These are phyloP conservation scores for Sterrhoptilus dennistouni DNA, from an alignment of 2,113 vertebrate genomes.

Conservation along the genomic window DNA sequence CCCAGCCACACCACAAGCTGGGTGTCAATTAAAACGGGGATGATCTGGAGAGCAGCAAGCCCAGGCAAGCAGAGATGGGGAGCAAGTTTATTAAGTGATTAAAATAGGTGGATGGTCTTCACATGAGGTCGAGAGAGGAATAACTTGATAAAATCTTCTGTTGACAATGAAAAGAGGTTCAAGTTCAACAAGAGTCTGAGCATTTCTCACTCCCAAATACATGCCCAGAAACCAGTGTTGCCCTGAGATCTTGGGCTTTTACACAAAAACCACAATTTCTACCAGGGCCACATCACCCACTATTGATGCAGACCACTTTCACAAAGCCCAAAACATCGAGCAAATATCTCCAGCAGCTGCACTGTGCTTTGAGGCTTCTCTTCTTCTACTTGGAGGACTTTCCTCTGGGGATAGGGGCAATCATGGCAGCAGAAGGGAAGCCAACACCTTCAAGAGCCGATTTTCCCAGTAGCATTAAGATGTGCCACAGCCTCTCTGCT, in stretches of 20 bases:
- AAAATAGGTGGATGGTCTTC: neutral
- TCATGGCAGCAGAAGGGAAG: neutral
- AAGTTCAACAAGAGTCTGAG: neutral
- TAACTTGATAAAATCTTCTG: neutral
- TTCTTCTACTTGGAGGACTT: neutral
- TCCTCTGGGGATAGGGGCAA: neutral
- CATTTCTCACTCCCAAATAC: neutral
- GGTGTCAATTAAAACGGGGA: neutral
- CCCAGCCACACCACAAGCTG: slow-evolving; percentile 6
- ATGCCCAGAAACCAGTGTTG: neutral
- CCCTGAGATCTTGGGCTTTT: accelerated
- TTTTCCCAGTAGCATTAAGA: neutral
- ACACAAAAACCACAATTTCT: neutral
- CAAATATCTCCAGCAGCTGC: neutral
- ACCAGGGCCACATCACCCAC: neutral
- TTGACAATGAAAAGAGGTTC: neutral
- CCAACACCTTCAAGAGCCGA: neutral
- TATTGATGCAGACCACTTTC: neutral
- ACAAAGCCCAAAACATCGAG: neutral
- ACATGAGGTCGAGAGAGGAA: neutral
- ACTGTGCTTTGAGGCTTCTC: neutral
- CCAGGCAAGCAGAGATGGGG: neutral
- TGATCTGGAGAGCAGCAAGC: slow-evolving; percentile 24
- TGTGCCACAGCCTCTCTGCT: neutral
- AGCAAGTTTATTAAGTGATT: neutral